phyloP scores from a whole-genome alignment of 2,888 invertebrate genomes.

The Physocephala rufipes region DNA sequence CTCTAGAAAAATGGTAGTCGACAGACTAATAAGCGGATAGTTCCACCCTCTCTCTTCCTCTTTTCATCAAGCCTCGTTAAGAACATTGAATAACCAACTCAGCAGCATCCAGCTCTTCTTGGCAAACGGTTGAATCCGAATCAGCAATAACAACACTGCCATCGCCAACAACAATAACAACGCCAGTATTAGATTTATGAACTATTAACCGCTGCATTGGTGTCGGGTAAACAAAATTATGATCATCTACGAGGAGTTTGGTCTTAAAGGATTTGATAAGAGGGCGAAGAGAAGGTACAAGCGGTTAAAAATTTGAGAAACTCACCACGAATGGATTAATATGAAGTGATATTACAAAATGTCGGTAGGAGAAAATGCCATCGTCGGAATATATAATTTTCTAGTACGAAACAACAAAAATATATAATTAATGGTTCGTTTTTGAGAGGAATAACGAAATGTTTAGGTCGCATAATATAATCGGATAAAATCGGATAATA shows the following conservation, averaged over 20 bases:
- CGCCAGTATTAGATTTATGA: conserved; percentile 17
- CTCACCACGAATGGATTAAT: conserved; percentile 1
- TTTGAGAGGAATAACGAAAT: too few relatives aligned
- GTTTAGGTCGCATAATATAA: too few relatives aligned
- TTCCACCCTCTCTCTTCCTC: neutral
- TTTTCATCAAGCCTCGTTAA: too few relatives aligned
- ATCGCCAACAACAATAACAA: conserved; percentile 7
- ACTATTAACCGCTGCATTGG: conserved; percentile 18
- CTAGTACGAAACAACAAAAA: too few relatives aligned
- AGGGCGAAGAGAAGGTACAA: too few relatives aligned
- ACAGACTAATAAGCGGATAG: neutral
- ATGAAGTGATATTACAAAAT: neutral
- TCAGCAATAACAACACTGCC: conserved; percentile 8
- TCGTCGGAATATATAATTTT: too few relatives aligned
- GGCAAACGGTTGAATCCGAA: neutral
- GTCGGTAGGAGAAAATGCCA: neutral
- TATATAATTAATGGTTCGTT: too few relatives aligned
- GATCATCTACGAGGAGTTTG: conserved; percentile 13
- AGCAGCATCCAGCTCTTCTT: neutral
- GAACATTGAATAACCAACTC: neutral
- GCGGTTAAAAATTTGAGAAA: neutral
- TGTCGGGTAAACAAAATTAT: conserved; percentile 31
- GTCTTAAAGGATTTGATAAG: neutral
- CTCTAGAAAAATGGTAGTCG: conserved; percentile 13
- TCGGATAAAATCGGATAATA: neutral